Percentiles rank a stretch among this genome's conserved stretches.
These are phyloP conservation scores for Amorpha juglandis DNA, from an alignment of 2,888 invertebrate genomes.

Conservation along the genomic window DNA sequence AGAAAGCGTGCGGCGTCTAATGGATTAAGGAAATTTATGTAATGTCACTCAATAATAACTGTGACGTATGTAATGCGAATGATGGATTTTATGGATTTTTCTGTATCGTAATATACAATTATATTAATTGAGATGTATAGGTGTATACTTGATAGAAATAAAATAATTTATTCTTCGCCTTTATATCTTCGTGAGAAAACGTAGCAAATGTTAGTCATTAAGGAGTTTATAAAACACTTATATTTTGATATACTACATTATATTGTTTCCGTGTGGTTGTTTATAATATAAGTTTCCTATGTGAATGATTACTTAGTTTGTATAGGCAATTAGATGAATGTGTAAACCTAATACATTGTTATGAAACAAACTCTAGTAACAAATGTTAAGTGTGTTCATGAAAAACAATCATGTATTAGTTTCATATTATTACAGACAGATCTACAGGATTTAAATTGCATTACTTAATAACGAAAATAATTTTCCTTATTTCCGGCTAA, in stretches of 20 bases:
- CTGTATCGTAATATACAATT: conserved; percentile 7
- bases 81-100: conserved; percentile 28
- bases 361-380: neutral
- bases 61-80: conserved; percentile 31
- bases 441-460: neutral
- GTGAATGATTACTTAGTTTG: conserved; percentile 2
- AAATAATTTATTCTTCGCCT: conserved; percentile 18
- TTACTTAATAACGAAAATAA: no score
- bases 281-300: conserved; percentile 16
- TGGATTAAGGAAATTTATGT: conserved; percentile 42
- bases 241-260: conserved; percentile 22
- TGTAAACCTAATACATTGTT: neutral
- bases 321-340: neutral
- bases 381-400: neutral
- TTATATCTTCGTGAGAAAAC: conserved; percentile 12
- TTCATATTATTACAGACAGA: neutral
- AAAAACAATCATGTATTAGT: neutral
- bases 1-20: conserved; percentile 47
- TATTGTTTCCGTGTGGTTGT: conserved; percentile 15
- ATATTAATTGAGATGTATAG: conserved; percentile 7
- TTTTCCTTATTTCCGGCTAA: no score
- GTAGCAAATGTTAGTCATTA: conserved; percentile 14
- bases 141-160: conserved; percentile 8
- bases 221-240: conserved; percentile 24
- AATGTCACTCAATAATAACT: conserved; percentile 34